phyloP scores from a whole-genome alignment of 1,140 invertebrate species.

The Holotrichia oblita region DNA sequence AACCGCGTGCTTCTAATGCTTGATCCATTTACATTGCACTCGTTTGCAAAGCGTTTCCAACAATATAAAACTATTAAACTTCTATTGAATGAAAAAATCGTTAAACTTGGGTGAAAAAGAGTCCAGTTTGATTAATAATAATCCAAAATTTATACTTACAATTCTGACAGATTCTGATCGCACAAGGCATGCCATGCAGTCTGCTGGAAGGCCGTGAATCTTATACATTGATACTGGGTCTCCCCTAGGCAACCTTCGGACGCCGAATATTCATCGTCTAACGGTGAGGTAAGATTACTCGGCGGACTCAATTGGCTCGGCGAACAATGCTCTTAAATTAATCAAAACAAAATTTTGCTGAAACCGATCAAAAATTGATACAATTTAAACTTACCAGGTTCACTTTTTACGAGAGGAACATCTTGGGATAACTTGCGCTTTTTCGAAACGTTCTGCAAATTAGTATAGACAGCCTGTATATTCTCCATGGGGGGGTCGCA shows the following conservation, averaged over 20 bases:
- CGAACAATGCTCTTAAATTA: conserved; percentile 60
- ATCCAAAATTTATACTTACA: conserved; percentile 67
- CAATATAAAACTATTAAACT: no score
- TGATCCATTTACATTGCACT: no score
- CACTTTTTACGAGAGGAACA: conserved; percentile 78
- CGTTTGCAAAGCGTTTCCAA: no score
- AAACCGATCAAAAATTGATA: conserved; percentile 27
- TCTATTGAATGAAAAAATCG: no score
- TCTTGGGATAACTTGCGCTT: conserved; percentile 77
- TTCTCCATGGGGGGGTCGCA: conserved; percentile 49
- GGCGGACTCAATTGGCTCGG: conserved; percentile 57
- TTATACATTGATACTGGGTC: conserved; percentile 82
- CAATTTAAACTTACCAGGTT: conserved; percentile 71
- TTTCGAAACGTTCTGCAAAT: conserved; percentile 70
- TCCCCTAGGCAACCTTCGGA: conserved; percentile 58
- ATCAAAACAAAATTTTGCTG: conserved; percentile 28
- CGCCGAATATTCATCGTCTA: conserved; percentile 59
- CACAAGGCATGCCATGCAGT: conserved; percentile 83
- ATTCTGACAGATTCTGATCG: conserved; percentile 87
- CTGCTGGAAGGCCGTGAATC: conserved; percentile 88
- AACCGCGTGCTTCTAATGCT: no score
- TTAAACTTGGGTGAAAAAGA: no score
- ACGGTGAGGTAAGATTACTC: conserved; percentile 51
- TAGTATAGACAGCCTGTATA: conserved; percentile 64
- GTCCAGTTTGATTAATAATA: no score